phyloP scores from a whole-genome alignment of 2,797 vertebrate genomes.

The Acrossocheilus fasciatus region DNA sequence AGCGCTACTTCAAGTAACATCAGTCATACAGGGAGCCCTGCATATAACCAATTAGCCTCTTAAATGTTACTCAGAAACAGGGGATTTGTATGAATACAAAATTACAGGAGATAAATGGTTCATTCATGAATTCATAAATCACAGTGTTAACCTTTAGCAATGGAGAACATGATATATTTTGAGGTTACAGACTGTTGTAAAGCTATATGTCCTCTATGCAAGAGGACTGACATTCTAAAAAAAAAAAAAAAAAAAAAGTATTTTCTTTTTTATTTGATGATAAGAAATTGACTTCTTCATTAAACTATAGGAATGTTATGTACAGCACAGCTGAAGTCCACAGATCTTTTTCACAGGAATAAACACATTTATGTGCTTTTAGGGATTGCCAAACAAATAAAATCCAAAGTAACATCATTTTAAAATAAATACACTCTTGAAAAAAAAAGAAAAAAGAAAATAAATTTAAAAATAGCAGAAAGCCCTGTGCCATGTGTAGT shows the following conservation, averaged over 20 bases:
- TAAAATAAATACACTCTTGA: background rate
- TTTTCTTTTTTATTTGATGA: background rate
- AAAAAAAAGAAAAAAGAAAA: background rate
- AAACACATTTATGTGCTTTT: background rate
- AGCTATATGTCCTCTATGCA: slow-evolving; percentile 56
- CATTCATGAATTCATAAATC: slow-evolving; percentile 51
- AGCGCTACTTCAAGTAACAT: background rate
- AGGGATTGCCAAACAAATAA: background rate
- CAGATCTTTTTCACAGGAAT: background rate
- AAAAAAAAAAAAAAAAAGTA: background rate
- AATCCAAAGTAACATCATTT: slow-evolving; percentile 12
- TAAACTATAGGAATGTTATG: background rate
- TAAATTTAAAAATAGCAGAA: background rate
- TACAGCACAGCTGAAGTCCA: background rate
- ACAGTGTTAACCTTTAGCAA: slow-evolving; percentile 41
- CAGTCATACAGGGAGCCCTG: slow-evolving; percentile 23
- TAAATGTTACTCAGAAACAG: slow-evolving; percentile 50
- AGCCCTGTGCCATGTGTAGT: slow-evolving; percentile 6
- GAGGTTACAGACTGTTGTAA: background rate
- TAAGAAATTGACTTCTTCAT: background rate
- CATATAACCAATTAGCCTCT: slow-evolving; percentile 39
- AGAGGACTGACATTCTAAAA: slow-evolving; percentile 47
- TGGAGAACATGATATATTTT: slow-evolving; percentile 19
- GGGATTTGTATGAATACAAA: slow-evolving; percentile 25
- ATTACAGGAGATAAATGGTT: slow-evolving; percentile 33